Percentiles rank a stretch among this genome's conserved stretches.
Conservation (phyloP, 2,888 invertebrate species). For the Tetrapedia diversipes region DNA sequence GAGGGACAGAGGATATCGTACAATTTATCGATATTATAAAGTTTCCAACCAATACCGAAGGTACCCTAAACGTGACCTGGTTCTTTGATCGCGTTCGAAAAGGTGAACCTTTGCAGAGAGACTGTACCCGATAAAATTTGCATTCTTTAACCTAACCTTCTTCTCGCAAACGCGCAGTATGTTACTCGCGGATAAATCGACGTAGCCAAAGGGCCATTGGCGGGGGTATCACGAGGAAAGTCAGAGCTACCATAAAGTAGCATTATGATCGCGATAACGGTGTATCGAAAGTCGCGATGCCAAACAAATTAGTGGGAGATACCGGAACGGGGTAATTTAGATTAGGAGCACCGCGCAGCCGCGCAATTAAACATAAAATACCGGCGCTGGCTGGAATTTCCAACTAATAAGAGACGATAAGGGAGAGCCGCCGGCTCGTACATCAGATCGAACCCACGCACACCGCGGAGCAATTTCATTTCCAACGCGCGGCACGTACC, state of each 20-base stretch:
- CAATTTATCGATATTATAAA: too few relatives aligned
- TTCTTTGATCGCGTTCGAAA: too few relatives aligned
- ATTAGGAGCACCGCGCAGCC: conserved; percentile 43
- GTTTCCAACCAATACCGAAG: too few relatives aligned
- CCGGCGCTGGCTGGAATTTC: conserved; percentile 49
- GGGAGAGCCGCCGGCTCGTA: conserved; percentile 42
- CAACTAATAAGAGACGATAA: conserved; percentile 62
- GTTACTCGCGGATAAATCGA: not conserved
- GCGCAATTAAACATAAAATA: conserved; percentile 60
- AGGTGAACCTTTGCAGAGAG: too few relatives aligned
- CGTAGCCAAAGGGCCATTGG: not conserved
- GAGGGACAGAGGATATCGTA: too few relatives aligned
- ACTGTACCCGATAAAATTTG: too few relatives aligned
- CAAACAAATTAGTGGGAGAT: conserved; percentile 47
- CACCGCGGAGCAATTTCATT: conserved; percentile 63
- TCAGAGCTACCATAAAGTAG: conserved; percentile 31
- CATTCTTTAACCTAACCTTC: too few relatives aligned
- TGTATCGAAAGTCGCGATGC: conserved; percentile 50
- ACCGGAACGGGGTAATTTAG: conserved; percentile 55
- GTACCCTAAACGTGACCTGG: too few relatives aligned
- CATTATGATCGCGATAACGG: conserved; percentile 47
- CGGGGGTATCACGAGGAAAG: not conserved
- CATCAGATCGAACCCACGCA: conserved; percentile 65
- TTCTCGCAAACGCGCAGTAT: too few relatives aligned
- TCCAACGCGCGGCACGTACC: conserved; percentile 57